These are phyloP conservation scores for Thysanoteuthis rhombus DNA, from an alignment of 2,888 invertebrate species.

Conservation along the genomic window DNA sequence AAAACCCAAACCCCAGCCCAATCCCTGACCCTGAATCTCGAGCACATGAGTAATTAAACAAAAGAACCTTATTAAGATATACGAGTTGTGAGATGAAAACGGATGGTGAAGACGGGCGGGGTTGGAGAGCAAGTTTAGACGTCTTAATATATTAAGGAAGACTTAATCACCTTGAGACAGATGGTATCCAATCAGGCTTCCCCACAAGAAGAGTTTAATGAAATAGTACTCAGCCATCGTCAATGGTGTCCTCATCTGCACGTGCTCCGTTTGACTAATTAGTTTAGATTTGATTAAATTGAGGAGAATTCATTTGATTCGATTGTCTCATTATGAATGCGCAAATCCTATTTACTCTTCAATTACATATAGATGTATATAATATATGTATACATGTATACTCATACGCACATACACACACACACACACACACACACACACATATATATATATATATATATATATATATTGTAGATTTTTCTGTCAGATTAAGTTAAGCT, in stretches of 20 bases:
- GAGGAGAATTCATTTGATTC: background rate
- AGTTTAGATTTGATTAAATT: conserved; percentile 12
- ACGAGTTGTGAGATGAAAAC: background rate
- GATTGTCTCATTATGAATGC: background rate
- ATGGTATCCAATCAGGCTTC: background rate
- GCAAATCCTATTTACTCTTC: background rate
- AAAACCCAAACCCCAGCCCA: too few species aligned
- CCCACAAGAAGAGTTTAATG: background rate
- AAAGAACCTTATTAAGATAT: background rate
- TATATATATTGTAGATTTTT: too few species aligned
- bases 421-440: background rate
- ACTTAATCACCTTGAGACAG: background rate
- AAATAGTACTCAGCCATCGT: background rate
- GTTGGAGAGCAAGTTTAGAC: background rate
- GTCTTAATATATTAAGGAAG: background rate
- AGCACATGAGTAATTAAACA: too few species aligned
- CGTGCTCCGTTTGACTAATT: background rate
- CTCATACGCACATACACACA: background rate
- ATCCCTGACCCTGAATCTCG: too few species aligned
- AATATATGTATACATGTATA: background rate
- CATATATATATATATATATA: background rate
- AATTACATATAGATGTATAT: background rate
- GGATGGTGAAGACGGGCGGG: background rate
- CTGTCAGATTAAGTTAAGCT: too few species aligned
- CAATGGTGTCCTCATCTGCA: background rate